Conservation (phyloP, 2,113 vertebrate genomes). For the Sterna hirundo region DNA sequence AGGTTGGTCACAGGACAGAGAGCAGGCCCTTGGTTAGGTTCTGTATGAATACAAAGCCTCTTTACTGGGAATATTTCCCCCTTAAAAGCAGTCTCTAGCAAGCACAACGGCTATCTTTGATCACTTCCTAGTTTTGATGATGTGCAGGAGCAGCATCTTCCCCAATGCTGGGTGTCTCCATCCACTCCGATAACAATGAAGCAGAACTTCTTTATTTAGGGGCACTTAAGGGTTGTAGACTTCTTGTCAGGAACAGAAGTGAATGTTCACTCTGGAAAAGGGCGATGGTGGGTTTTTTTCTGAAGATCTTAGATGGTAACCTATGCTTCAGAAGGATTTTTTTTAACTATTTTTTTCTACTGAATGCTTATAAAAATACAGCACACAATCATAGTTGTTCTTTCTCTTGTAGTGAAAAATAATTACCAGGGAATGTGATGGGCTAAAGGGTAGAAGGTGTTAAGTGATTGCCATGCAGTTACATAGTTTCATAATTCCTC, state of each 20-base stretch:
- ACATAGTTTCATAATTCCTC: background rate
- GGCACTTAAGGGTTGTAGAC: background rate
- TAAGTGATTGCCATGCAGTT: background rate
- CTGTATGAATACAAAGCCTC: background rate
- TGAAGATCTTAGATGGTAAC: background rate
- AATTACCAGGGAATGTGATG: background rate
- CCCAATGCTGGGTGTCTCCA: background rate
- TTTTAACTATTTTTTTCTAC: background rate
- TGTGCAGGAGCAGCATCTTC: background rate
- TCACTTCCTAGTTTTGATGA: background rate
- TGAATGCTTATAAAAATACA: background rate
- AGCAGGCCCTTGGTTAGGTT: background rate
- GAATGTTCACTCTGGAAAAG: background rate
- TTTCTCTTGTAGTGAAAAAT: background rate
- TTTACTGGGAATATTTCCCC: background rate
- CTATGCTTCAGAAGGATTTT: background rate
- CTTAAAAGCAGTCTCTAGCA: background rate
- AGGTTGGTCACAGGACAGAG: background rate
- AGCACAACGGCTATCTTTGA: background rate
- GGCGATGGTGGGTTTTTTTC: too few relatives aligned
- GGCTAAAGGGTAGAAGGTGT: background rate
- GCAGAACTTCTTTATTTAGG: background rate
- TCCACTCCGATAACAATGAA: background rate
- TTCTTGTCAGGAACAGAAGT: background rate
- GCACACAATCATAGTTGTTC: background rate